These are phyloP conservation scores for Apis florea DNA, from an alignment of 1,140 invertebrate species.

Conservation along the genomic window DNA sequence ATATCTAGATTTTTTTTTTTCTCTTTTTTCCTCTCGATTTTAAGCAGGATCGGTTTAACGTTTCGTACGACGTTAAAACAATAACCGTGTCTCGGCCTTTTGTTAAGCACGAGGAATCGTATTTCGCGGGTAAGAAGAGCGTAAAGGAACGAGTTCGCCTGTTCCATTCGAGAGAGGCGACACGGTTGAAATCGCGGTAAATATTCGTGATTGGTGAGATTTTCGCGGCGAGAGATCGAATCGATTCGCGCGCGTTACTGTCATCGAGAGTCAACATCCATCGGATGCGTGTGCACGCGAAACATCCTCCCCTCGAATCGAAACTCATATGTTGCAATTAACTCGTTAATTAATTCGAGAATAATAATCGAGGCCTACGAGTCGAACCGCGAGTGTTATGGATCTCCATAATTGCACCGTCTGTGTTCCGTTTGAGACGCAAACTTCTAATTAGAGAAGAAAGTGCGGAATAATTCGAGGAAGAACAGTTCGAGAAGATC, in stretches of 20 bases:
- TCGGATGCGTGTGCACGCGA: slow-evolving; percentile 30
- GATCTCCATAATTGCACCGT: slow-evolving; percentile 44
- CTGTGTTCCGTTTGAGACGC: slow-evolving; percentile 29
- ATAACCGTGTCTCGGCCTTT: background rate
- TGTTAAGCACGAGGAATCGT: slow-evolving; percentile 3
- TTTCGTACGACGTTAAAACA: background rate
- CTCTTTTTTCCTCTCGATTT: background rate
- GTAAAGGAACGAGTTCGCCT: slow-evolving; percentile 54
- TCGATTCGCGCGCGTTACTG: background rate
- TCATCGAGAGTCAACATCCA: slow-evolving; percentile 15
- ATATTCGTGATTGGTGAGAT: background rate
- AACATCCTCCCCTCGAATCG: background rate
- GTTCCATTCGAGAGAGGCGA: slow-evolving; percentile 29
- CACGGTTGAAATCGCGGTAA: slow-evolving; percentile 16
- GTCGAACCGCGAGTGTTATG: slow-evolving; percentile 16
- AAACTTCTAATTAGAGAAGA: slow-evolving; percentile 40
- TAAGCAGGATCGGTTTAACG: background rate
- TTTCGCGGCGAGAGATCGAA: background rate
- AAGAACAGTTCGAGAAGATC: background rate
- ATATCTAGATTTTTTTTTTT: no score
- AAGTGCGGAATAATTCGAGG: slow-evolving; percentile 23
- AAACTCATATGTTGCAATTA: slow-evolving; percentile 14
- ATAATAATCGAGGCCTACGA: slow-evolving; percentile 12
- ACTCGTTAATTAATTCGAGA: slow-evolving; percentile 30
- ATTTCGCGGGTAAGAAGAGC: slow-evolving; percentile 43